Evolutionary conservation across 2,888 invertebrate species (phyloP).

Genomic region (Pristionchus arcanus): DNA sequence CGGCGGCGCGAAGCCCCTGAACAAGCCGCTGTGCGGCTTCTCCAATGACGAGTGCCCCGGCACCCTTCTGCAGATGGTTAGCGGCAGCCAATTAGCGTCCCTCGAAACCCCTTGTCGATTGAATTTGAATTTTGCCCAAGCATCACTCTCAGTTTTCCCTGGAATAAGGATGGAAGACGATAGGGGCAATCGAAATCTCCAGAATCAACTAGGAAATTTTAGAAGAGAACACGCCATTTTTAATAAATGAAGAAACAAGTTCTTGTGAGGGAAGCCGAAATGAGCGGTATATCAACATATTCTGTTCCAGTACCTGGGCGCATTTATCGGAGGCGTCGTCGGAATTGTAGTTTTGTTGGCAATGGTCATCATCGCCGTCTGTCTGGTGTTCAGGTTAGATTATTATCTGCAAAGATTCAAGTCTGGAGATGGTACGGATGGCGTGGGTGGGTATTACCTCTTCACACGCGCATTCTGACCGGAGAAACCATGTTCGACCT

Average conservation of each 20-base stretch:
- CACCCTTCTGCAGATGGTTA: not conserved
- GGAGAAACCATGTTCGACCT: not conserved
- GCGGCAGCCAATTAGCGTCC: no score
- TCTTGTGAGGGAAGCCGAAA: no score
- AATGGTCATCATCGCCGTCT: not conserved
- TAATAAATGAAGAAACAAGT: no score
- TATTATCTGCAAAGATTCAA: not conserved
- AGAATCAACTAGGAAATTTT: no score
- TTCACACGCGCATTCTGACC: no score
- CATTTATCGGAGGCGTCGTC: not conserved
- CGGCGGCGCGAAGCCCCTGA: slow-evolving; percentile 39
- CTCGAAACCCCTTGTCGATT: not conserved
- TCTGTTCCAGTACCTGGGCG: slow-evolving; percentile 34
- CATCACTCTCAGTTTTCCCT: no score
- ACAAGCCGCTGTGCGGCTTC: slow-evolving; percentile 51
- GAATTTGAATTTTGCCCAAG: not conserved
- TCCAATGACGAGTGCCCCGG: slow-evolving; percentile 13
- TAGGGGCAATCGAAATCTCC: no score
- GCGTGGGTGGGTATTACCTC: no score
- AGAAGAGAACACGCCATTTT: not conserved
- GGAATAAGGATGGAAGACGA: no score
- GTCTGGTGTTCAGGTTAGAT: not conserved
- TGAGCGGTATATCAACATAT: no score
- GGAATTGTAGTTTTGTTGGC: not conserved
- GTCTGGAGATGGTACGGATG: no score